Conservation (phyloP, 2,113 vertebrate species). For the Geothlypis trichas region DNA sequence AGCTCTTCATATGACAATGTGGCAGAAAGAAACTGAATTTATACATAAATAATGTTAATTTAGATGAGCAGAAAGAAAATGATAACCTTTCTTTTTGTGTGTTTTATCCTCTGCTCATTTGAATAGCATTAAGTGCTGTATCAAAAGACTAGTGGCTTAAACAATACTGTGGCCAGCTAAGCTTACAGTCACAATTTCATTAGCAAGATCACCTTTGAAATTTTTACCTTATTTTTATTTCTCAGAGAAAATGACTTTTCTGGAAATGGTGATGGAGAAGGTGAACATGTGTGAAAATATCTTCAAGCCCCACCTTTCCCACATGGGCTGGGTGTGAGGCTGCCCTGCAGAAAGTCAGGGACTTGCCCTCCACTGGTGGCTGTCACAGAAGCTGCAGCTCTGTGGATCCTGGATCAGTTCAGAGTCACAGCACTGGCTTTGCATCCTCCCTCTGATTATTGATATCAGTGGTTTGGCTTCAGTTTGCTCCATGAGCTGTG, state of each 20-base stretch:
- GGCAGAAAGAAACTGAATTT: not conserved
- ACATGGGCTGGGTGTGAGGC: not conserved
- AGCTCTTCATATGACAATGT: not conserved
- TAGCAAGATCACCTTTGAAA: not conserved
- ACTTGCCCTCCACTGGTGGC: not conserved
- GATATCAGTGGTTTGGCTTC: not conserved
- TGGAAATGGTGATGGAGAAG: not conserved
- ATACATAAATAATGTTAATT: not conserved
- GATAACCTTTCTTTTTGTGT: not conserved
- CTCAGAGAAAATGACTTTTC: not conserved
- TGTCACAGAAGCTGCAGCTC: not conserved
- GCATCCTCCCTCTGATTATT: not conserved
- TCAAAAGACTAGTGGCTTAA: not conserved
- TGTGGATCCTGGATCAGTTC: not conserved
- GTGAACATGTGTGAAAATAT: not conserved
- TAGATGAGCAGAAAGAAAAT: not conserved
- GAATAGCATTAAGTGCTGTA: rapidly evolving
- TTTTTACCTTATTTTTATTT: not conserved
- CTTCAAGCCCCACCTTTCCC: not conserved
- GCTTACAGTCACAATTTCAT: not conserved
- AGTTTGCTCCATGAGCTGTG: not conserved
- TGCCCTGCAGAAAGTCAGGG: not conserved
- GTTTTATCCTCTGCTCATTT: not conserved
- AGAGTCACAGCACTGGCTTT: not conserved
- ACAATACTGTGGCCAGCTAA: not conserved